Base-by-base conservation (phyloP, 2,113 vertebrate species). In the Romanogobio albipinnatus region DNA sequence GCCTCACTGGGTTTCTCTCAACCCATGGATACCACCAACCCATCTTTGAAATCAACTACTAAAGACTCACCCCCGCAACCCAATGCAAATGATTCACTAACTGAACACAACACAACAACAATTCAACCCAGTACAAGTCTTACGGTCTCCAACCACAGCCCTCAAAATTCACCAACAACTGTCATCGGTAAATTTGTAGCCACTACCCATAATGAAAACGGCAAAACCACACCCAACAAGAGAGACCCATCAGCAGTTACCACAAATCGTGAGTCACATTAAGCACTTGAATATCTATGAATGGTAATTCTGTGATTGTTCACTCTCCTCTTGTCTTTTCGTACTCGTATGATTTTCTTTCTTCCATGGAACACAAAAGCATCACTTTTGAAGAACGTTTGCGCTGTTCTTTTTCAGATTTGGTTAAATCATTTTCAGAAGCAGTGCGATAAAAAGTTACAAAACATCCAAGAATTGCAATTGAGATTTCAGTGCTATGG, bases 1-100 rank as follows among this genome's bases (percentile, higher is more conserved):
- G 0, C 24, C 9, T 7, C 53, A 56, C 5, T 1, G 39, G 6
- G 0, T 39, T 1, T 8, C 4, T 5, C 7, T 43, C 7, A 24
- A 49, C 1, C 1, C 8, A 0, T 1, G 11, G 2, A 5, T 0
- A 4, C 14, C 13, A 51, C 10, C 5, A 1, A 1, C 7, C 1
- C 14, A 29, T 17, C 45, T 17, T 1, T 3, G 7, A 8, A 15
- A 39, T 17, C 2, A 8, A 2, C 64, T 36, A 36, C 8, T 0
- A 3, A 19, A 66, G 15, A 36, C 2, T 0, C 6, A 33, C 0
- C 29, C 5, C 64, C 19, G 0, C 19, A 68, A 36, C 3, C 3
- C 39, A 7, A 7, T 39, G 39, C 39, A 39, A 39, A 7, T 39
- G 39, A 39, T 39, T 7, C 39, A 39, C 39, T 7, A 39, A 39